phyloP scores from a whole-genome alignment of 2,797 vertebrate species.

The Pangasius macronema region DNA sequence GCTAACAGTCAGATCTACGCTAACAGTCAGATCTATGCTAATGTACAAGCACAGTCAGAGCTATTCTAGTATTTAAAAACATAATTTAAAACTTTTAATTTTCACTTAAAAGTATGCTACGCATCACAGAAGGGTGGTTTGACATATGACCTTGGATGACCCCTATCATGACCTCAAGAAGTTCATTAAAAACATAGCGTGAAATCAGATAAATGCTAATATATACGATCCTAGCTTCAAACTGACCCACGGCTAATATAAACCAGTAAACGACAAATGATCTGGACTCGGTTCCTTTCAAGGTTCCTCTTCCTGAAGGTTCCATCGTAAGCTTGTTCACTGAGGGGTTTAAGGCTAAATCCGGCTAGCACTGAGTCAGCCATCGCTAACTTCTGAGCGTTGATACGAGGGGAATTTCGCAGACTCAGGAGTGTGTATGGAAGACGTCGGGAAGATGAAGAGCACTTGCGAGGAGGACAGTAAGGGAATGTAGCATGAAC shows the following conservation, averaged over 20 bases:
- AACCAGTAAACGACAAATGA: not conserved
- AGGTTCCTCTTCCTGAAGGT: too few species aligned
- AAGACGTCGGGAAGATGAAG: conserved; percentile 19
- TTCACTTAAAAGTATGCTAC: not conserved
- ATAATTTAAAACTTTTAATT: not conserved
- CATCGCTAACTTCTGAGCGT: not conserved
- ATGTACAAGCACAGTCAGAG: not conserved
- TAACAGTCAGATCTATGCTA: not conserved
- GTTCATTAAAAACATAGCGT: not conserved
- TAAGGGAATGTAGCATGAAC: not conserved
- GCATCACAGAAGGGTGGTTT: not conserved
- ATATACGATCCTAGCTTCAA: not conserved
- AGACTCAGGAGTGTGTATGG: not conserved
- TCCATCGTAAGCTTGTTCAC: not conserved
- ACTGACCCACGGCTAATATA: not conserved
- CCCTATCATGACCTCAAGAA: not conserved
- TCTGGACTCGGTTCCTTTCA: not conserved
- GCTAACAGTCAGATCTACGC: too few species aligned
- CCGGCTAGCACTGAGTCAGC: not conserved
- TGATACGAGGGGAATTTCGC: not conserved
- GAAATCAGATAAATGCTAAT: not conserved
- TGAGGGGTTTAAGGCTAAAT: not conserved
- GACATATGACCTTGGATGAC: not conserved
- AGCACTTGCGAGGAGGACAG: not conserved
- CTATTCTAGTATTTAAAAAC: too few species aligned